Conservation (phyloP, 2,888 invertebrate species). For the Ophonus ardosiacus region DNA sequence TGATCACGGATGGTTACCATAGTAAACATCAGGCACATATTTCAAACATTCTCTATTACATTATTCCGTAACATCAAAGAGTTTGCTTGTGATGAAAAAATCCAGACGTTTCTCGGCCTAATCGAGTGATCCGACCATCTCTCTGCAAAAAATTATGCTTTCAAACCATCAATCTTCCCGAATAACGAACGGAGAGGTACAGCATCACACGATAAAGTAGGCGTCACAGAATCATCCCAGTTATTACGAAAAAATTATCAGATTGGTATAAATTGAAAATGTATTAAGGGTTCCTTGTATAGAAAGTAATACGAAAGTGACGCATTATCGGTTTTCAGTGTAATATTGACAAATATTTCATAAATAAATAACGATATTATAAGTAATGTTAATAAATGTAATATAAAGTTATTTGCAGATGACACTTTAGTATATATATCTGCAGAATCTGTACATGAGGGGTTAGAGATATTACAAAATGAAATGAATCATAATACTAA, state of each 20-base stretch:
- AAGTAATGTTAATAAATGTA: too few relatives aligned
- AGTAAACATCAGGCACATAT: conserved; percentile 35
- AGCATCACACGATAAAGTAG: neutral
- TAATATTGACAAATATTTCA: neutral
- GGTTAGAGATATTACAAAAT: too few relatives aligned
- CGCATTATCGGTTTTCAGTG: neutral
- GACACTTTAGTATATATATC: too few relatives aligned
- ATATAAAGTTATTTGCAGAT: too few relatives aligned
- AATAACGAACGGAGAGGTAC: neutral
- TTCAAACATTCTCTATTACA: conserved; percentile 43
- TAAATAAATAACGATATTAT: too few relatives aligned
- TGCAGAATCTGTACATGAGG: too few relatives aligned
- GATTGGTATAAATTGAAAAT: neutral
- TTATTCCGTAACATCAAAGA: conserved; percentile 36
- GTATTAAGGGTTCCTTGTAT: neutral
- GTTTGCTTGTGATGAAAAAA: conserved; percentile 19
- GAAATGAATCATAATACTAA: too few relatives aligned
- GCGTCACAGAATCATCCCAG: neutral
- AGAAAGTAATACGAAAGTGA: neutral
- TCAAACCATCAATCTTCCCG: conserved; percentile 48
- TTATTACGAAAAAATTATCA: neutral
- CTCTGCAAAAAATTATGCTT: conserved; percentile 45
- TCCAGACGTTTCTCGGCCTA: conserved; percentile 44
- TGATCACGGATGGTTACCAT: conserved; percentile 14
- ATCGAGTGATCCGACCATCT: conserved; percentile 44